Base-by-base conservation (phyloP, 2,113 vertebrate species). In the Toxostoma redivivum region DNA sequence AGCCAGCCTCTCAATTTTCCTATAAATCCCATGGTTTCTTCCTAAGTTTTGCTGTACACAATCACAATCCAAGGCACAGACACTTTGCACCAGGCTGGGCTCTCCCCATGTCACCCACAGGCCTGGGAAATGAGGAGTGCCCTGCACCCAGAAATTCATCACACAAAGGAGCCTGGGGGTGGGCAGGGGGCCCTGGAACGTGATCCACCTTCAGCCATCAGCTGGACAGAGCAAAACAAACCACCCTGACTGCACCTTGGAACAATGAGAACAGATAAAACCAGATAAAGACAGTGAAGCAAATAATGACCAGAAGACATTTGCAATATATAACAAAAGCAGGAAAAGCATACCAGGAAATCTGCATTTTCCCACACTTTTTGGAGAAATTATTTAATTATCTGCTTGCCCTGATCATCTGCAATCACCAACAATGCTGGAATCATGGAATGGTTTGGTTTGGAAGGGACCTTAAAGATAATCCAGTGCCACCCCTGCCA, bases 321-420 rank as follows among this genome's bases (percentile, higher is more conserved):
- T 18, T 24, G 47, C 69, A 54, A 61, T 70, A 42, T 42, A 51
- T 79, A 54, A 82, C 3, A n/a, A 47, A 57, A 91, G n/a, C n/a
- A 3, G 12, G 53, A 88, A 74, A 60, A 66, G 11, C 30, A 44
- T 1, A 0, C 38, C 53, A 79, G 48, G 73, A 93, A 67, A 82
- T 71, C 15, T 35, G 30, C 19, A 2, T 72, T 92, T 92, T 82
- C 79, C 70, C 61, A 72, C 30, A 14, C 11, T 60, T 82, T 37
- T 38, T 12, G 0, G 3, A 72, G 57, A 76, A 85, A 66, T 1
- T 1, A 35, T 61, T 67, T 64, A 2, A 3, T 8, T 0, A 35
- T 15, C 37, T 31, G 27, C 45, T 45, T 30, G 37, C 45, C n/a
- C 35, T 16, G 44, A 19, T 65, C 7, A 0, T 9, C 70, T 30